Base-by-base conservation (phyloP, 2,797 vertebrate species). In the Erpetoichthys calabaricus region DNA sequence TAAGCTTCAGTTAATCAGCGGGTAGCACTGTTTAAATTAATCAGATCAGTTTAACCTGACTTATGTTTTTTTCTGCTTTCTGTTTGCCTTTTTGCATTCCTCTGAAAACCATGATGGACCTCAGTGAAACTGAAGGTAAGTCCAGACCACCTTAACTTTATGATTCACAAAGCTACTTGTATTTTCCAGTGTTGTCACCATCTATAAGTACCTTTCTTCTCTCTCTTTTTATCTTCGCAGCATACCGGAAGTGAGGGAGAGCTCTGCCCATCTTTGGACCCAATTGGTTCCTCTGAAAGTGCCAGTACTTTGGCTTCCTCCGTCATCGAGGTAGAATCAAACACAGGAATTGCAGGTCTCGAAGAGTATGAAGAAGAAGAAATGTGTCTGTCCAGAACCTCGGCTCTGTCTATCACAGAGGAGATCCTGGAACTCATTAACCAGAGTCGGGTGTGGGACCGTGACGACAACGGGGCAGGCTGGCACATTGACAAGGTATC, bases 381-480 rank as follows among this genome's bases (percentile, higher is more conserved):
- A 58, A 81, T 78, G 51, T 42, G 81, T 53, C 9, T 58, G 2
- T 70, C 76, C 1, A 74, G 84, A 4, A 83, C 82, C 0, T 61
- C 69, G 3, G 70, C 65, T n/a, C 67, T 91, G 25, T 94, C 91
- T 47, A 91, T 92, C 73, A 90, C 89, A 0, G 89, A 91, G 52
- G 89, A 92, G 71, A 92, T 92, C 65, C 78, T 92, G 76, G 83
- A 92, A 66, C 79, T 92, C 54, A 84, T 92, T 60, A 91, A 79
- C 68, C 86, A 90, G 71, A 85, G 86, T 59, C 68, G 43, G 71
- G 74, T 63, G 60, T 75, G 68, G 44, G 80, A 75, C 41, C 79
- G 25, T 25, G 62, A 3, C 49, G 52, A 47, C 67, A 6, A 55
- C 44, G n/a, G 53, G 59, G 9, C 63, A 63, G 43, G 55, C 45